A percentile compares a stretch with the other conserved stretches of the same genome.
These are phyloP conservation scores for Cassiopea xamachana DNA, from an alignment of 30 jellyfish, hydroid and myxozoan genomes.

Conservation along the genomic window DNA sequence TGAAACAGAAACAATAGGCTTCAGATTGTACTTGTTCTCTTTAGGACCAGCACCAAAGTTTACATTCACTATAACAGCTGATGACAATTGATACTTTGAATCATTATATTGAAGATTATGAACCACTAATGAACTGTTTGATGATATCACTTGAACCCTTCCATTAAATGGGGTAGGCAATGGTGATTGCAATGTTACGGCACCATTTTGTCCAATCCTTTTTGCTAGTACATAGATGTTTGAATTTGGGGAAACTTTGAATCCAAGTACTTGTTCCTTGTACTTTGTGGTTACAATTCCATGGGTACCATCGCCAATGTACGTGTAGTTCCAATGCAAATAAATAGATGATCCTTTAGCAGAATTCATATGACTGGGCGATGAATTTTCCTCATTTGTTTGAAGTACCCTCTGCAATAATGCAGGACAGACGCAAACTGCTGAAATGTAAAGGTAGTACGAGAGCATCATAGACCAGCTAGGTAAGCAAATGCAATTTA, in stretches of 20 bases:
- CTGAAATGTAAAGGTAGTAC: too few species aligned
- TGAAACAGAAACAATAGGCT: constrained; percentile 10
- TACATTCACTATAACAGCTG: neutral
- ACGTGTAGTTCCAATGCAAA: constrained; percentile 38
- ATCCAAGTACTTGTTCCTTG: neutral
- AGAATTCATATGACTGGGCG: constrained; percentile 49
- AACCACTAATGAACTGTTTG: constrained; percentile 38
- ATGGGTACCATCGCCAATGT: constrained; percentile 8
- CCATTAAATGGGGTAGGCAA: constrained; percentile 38
- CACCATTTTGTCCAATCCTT: constrained; percentile 8
- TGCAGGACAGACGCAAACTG: neutral
- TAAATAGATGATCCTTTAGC: constrained; percentile 29
- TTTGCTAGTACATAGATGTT: neutral
- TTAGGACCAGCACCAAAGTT: neutral
- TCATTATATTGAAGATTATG: constrained; percentile 24
- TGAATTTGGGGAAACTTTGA: neutral
- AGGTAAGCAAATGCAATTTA: too few species aligned
- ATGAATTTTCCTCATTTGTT: constrained; percentile 47
- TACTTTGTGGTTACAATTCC: neutral
- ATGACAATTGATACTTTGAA: neutral
- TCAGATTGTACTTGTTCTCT: neutral
- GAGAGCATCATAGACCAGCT: too few species aligned
- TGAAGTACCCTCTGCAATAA: neutral
- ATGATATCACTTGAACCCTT: constrained; percentile 26
- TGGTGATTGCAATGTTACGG: neutral